Conservation (phyloP, 2,113 vertebrate genomes). For the Odobenus rosmarus region DNA sequence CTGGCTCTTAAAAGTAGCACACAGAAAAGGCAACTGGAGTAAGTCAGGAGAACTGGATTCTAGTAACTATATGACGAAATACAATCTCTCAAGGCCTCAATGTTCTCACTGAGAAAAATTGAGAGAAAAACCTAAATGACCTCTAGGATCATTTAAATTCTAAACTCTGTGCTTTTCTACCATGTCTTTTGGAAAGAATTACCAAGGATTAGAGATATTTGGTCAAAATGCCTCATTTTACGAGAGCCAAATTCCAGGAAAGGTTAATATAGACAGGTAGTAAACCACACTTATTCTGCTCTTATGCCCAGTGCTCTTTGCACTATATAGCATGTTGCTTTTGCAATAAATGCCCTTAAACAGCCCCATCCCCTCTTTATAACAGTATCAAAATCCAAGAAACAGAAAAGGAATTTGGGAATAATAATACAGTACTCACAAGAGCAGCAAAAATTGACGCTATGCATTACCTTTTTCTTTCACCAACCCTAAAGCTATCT, state of each 20-base stretch:
- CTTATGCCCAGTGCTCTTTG: neutral
- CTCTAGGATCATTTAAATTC: neutral
- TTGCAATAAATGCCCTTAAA: neutral
- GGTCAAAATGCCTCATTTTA: slow-evolving; percentile 23
- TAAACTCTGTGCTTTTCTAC: neutral
- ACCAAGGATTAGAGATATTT: neutral
- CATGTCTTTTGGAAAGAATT: neutral
- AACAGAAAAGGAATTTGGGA: neutral
- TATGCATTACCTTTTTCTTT: neutral
- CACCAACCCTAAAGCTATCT: neutral
- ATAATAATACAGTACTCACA: neutral
- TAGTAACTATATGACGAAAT: neutral
- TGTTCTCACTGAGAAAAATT: neutral
- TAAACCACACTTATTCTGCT: neutral
- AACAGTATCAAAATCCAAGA: slow-evolving; percentile 30
- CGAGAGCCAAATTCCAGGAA: neutral
- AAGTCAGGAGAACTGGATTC: neutral
- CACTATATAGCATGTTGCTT: neutral
- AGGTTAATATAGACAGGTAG: neutral
- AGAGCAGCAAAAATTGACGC: neutral
- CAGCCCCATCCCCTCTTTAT: neutral
- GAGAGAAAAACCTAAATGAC: neutral
- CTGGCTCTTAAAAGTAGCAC: neutral
- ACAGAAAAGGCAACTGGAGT: neutral
- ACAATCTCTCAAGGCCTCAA: neutral